These are phyloP conservation scores for Hafferia zeledoni DNA, from an alignment of 2,797 vertebrate genomes.

Conservation along the genomic window DNA sequence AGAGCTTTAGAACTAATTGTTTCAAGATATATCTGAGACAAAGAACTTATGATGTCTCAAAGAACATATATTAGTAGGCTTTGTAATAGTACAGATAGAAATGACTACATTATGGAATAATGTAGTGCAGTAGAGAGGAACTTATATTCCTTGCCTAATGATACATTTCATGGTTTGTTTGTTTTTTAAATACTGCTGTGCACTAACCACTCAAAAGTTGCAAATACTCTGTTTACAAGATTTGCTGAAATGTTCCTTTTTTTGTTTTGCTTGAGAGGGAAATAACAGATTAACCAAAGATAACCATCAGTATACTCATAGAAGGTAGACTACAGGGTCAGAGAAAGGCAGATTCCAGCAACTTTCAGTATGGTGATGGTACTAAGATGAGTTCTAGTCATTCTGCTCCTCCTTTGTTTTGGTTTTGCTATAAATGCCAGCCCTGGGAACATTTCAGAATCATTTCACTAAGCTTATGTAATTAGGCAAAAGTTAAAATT, in stretches of 20 bases:
- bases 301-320: not conserved
- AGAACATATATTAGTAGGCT: not conserved
- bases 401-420: not conserved
- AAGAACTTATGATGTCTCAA: not conserved
- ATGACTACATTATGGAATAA: not conserved
- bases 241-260: not conserved
- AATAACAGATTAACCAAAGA: not conserved
- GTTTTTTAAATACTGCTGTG: not conserved
- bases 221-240: not conserved
- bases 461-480: not conserved
- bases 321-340: not conserved
- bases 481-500: not conserved
- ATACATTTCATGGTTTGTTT: accelerated
- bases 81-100: not conserved
- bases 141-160: not conserved
- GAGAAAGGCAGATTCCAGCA: not conserved
- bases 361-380: not conserved
- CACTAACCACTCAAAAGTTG: not conserved
- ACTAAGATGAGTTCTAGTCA: not conserved
- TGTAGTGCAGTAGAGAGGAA: not conserved
- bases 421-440: not conserved
- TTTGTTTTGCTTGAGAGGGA: not conserved
- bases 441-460: not conserved
- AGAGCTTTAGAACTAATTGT: not conserved
- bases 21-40: not conserved